Evolutionary conservation across 2,113 vertebrate genomes (phyloP), one percentile per base, ranked within the genome.

Genomic region (Oncorhynchus gorbuscha): DNA sequence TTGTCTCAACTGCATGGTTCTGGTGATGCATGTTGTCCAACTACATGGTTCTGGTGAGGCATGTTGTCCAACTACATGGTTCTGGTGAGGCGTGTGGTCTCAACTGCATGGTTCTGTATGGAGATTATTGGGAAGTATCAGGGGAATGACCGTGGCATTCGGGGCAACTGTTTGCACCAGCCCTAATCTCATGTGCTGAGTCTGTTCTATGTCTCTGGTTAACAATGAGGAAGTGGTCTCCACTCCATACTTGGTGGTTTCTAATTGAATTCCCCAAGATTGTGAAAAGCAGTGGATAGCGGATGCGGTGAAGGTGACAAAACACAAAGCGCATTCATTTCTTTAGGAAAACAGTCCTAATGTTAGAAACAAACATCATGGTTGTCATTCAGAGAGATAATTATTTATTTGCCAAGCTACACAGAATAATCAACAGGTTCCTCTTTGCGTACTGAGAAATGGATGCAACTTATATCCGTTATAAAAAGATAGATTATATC

Each of bases 1-100:
- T 55, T 65, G 88, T 83, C 70, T n/a, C 6, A 39, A 8, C 35
- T 39, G 0, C 6, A 39, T 39, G 7, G 35, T 39, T 39, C 35
- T 39, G 35, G 30, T 30, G 4, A 1, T 4, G 30, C 4, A 30
- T 30, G 30, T 30, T 30, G 30, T 30, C 88, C 89, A 80, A 69
- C 80, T 81, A 73, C 72, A 84, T 88, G 84, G 82, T 61, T 32
- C 64, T 79, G 14, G 49, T 72, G 69, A 71, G 64, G 73, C 81
- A 74, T 2, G 32, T 39, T 71, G 71, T 45, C 75, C 62, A 20
- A 48, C 70, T 75, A 61, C 71, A 75, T 80, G 68, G 73, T 32
- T 64, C 72, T 58, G 73, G 51, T 35, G 48, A 48, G 88, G 83
- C 69, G 88, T 90, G 80, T 71, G 16, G 72, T 65, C 35, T 6